A percentile compares a stretch with the other conserved stretches of the same genome.
These are phyloP conservation scores for Mesorhabditis spiculigera DNA, from an alignment of 2,888 invertebrate species.

Conservation along the genomic window DNA sequence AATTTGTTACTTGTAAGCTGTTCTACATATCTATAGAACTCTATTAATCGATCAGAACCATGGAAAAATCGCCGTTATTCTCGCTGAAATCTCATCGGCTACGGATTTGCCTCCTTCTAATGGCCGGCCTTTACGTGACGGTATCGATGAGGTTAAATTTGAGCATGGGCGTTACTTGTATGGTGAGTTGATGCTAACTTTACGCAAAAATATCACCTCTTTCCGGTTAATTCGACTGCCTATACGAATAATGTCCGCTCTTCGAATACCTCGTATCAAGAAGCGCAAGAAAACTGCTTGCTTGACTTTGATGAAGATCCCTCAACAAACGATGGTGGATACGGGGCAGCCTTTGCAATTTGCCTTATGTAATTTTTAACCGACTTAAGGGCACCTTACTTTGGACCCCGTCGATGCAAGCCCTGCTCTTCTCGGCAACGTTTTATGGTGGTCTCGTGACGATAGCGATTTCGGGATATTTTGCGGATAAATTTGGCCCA, in stretches of 20 bases:
- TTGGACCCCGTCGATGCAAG: constrained; percentile 41
- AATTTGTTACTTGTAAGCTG: no score
- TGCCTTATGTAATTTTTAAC: not conserved
- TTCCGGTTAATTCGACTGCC: not conserved
- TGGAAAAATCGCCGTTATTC: not conserved
- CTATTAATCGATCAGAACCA: no score
- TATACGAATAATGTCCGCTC: not conserved
- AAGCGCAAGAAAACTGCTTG: not conserved
- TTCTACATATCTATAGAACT: no score
- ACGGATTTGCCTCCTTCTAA: not conserved
- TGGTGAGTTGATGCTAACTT: constrained; percentile 38
- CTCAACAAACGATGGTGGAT: constrained; percentile 14
- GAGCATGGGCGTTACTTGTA: constrained; percentile 44
- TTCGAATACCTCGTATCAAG: not conserved
- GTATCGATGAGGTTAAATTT: constrained; percentile 27
- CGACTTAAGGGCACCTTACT: constrained; percentile 29
- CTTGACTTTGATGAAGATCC: constrained; percentile 8
- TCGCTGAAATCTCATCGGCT: not conserved
- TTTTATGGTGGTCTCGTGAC: constrained; percentile 48
- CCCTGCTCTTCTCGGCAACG: constrained; percentile 37
- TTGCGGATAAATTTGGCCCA: constrained; percentile 45
- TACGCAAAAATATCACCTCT: not conserved
- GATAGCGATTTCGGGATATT: constrained; percentile 28
- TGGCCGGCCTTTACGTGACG: constrained; percentile 14
- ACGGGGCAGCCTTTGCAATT: constrained; percentile 14